A percentile compares a stretch with the other conserved stretches of the same genome.
phyloP scores from a whole-genome alignment of 2,888 invertebrate genomes.

The Rotaria magnacalcarata region DNA sequence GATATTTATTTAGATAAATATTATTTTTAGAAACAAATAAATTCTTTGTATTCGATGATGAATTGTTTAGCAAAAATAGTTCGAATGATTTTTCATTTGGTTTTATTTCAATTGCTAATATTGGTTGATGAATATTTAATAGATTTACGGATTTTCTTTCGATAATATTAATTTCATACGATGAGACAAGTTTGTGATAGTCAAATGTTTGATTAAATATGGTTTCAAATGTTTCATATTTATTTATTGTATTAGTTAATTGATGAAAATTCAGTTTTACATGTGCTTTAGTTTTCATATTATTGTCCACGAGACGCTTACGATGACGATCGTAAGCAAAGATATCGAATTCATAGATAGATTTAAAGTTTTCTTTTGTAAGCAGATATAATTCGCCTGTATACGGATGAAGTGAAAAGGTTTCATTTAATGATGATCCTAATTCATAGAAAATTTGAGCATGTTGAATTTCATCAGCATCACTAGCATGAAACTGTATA shows the following conservation, averaged over 20 bases:
- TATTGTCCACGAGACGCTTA: background rate
- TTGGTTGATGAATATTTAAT: slow-evolving; percentile 8
- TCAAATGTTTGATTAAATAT: background rate
- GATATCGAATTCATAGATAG: background rate
- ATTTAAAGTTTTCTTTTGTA: background rate
- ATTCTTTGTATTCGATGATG: background rate
- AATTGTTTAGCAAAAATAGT: background rate
- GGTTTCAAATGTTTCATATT: background rate
- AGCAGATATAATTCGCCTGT: background rate
- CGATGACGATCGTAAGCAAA: slow-evolving; percentile 19
- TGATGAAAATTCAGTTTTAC: slow-evolving; percentile 13
- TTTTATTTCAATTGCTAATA: background rate
- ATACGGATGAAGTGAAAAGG: background rate
- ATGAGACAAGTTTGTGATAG: background rate
- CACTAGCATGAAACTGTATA: slow-evolving; percentile 17
- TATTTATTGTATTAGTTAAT: no score
- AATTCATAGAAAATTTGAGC: slow-evolving; percentile 21
- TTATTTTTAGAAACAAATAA: background rate
- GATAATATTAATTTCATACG: background rate
- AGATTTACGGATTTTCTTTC: background rate
- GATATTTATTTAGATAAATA: background rate
- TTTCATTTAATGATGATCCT: background rate
- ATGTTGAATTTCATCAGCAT: slow-evolving; percentile 35
- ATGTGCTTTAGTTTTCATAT: slow-evolving; percentile 26
- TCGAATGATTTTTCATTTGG: background rate